Evolutionary conservation across 1,140 invertebrate genomes (phyloP).

Genomic region (Schlechtendalia chinensis): DNA sequence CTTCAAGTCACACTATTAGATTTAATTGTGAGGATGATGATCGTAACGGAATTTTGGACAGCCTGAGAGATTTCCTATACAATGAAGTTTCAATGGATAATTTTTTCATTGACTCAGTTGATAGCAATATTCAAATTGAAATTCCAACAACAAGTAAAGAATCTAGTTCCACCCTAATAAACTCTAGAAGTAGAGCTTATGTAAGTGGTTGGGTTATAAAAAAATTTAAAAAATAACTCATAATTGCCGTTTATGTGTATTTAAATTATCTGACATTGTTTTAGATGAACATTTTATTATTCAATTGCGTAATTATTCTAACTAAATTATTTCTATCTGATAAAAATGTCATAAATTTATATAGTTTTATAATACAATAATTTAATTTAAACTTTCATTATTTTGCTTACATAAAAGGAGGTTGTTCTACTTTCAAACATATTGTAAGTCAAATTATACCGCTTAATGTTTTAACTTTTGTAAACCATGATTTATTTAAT

Average conservation of each 20-base stretch:
- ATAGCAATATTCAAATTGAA: too few relatives aligned
- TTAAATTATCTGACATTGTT: neutral
- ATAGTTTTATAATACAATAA: neutral
- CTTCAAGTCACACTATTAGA: too few relatives aligned
- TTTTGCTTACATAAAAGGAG: neutral
- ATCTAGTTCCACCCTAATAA: too few relatives aligned
- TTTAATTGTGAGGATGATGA: too few relatives aligned
- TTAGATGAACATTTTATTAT: slow-evolving; percentile 13
- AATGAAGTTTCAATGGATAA: too few relatives aligned
- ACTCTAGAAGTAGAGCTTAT: too few relatives aligned
- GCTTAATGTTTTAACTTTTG: neutral
- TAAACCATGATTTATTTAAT: neutral
- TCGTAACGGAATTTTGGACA: too few relatives aligned
- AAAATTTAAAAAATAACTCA: neutral
- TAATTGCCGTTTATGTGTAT: neutral
- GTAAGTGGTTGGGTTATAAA: too few relatives aligned
- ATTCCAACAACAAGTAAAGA: too few relatives aligned
- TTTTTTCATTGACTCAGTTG: too few relatives aligned
- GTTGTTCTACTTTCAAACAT: neutral
- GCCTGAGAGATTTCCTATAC: too few relatives aligned
- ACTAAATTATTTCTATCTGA: neutral
- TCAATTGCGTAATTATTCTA: neutral
- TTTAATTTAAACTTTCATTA: neutral
- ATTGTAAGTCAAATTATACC: neutral
- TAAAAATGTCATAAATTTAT: neutral